A percentile compares a stretch with the other conserved stretches of the same genome.
These are phyloP conservation scores for Thymelicus sylvestris DNA, from an alignment of 2,888 invertebrate species.

Conservation along the genomic window DNA sequence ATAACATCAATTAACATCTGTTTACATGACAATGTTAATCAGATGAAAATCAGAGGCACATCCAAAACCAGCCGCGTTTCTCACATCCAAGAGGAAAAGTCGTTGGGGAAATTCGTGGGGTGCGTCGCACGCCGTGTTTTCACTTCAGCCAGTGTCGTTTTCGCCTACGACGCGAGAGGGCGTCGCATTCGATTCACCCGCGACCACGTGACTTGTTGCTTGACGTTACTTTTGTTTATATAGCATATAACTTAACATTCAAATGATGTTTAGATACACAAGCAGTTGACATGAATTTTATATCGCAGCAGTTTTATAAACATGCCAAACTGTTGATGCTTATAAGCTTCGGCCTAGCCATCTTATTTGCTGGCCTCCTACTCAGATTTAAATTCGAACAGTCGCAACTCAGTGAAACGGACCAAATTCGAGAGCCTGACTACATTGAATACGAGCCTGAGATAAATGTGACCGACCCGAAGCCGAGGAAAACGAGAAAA, in stretches of 20 bases:
- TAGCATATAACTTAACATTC: constrained; percentile 25
- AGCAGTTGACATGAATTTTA: constrained; percentile 75
- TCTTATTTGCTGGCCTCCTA: constrained; percentile 67
- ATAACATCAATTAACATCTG: too few relatives aligned
- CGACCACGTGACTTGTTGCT: constrained; percentile 74
- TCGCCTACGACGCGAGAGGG: constrained; percentile 80
- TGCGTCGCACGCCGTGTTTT: constrained; percentile 78
- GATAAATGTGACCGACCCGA: constrained; percentile 70
- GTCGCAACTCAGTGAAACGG: constrained; percentile 50
- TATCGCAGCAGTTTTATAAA: constrained; percentile 68
- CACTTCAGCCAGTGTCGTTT: constrained; percentile 76
- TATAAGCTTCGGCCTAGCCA: constrained; percentile 63
- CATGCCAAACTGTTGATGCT: constrained; percentile 74
- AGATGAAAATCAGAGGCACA: constrained; percentile 45
- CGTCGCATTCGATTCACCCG: constrained; percentile 66
- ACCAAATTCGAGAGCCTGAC: constrained; percentile 58
- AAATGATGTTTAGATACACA: constrained; percentile 41
- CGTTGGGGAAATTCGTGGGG: constrained; percentile 81
- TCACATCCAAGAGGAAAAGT: constrained; percentile 76
- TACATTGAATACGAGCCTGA: constrained; percentile 64
- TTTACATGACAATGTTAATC: too few relatives aligned
- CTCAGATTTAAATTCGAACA: constrained; percentile 64
- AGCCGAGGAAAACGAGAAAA: constrained; percentile 72
- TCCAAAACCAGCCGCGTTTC: constrained; percentile 64
- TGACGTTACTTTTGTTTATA: constrained; percentile 46